Evolutionary conservation across 1,140 invertebrate species (phyloP), one percentile per base, ranked within the genome.

Genomic region (Drosophila grimshawi): DNA sequence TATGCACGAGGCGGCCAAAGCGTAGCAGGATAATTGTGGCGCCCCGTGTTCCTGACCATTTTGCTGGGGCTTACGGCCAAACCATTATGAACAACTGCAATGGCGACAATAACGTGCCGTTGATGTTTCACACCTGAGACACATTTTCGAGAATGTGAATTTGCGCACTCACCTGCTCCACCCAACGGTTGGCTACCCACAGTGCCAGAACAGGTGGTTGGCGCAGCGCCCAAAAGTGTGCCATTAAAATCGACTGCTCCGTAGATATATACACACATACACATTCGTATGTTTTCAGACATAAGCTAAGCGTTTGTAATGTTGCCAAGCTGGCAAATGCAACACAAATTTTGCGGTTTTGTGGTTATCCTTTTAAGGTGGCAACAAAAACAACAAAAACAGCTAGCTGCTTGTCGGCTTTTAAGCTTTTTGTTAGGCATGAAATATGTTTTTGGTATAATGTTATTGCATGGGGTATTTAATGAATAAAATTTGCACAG

Each of bases 41-140:
- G 41, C 72, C 35, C 48, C 45, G n/a, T 27, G 52, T 27, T 53
- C 37, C 52, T 30, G 27, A 37, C 68, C 53, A 61, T 73, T 60
- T 35, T 76, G 80, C 37, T 48, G 68, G 11, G 68, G 82, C 82
- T 86, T 88, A 82, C 76, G 83, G 79, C 60, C 70, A 46, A 74
- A 66, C 83, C 82, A 88, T 88, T 82, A 82, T 86, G 82, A 80
- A 82, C 80, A 86, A 88, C 82, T 86, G 82, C 83, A 88, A 86
- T 86, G 83, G 79, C 76, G 76, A 77, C 72, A 88, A 88, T 86
- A 82, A 79, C 79, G 76, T 80, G 76, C 61, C 83, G 82, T 77
- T 86, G 83, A 88, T 88, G 81, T 86, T 86, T 86, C 68, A 86
- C 82, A 86, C 82, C 82, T 86, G 83, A 86, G 80, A 88, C 76